Conservation (phyloP, 2,113 vertebrate genomes). For the Charadrius vociferus region DNA sequence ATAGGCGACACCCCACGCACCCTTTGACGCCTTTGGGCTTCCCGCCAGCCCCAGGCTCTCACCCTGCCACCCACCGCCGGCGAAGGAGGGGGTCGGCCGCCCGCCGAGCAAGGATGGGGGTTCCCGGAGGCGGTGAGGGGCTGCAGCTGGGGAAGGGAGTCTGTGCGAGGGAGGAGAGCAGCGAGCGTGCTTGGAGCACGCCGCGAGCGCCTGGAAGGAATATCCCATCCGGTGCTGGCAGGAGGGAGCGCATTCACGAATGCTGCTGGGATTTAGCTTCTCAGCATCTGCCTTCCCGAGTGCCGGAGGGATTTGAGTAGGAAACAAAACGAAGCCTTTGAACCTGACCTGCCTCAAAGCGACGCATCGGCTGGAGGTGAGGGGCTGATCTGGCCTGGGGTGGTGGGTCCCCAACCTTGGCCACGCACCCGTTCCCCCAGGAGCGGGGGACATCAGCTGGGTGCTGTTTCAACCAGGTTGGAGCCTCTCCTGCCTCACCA, state of each 20-base stretch:
- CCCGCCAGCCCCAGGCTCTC: not conserved
- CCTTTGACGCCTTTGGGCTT: not conserved
- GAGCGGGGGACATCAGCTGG: not conserved
- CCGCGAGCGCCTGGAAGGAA: not conserved
- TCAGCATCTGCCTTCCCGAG: slow-evolving; percentile 38
- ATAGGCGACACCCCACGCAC: no score
- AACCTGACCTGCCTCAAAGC: not conserved
- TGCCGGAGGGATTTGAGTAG: not conserved
- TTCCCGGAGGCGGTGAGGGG: not conserved
- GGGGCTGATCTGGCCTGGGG: rapidly evolving
- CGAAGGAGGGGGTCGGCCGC: rapidly evolving
- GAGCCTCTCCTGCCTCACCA: not conserved
- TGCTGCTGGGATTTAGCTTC: slow-evolving; percentile 45
- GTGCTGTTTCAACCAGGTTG: not conserved
- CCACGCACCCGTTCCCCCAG: rapidly evolving
- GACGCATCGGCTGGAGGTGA: not conserved
- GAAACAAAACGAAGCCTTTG: not conserved
- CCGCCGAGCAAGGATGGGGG: not conserved
- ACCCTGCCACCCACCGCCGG: rapidly evolving
- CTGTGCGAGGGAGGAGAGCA: not conserved
- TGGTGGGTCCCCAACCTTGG: not conserved
- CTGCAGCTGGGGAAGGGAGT: not conserved
- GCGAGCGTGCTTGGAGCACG: not conserved
- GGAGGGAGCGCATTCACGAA: slow-evolving; percentile 16
- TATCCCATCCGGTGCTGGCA: slow-evolving; percentile 55